Percentiles rank a stretch among this genome's conserved stretches.
phyloP scores from a whole-genome alignment of 2,888 invertebrate genomes.

The Lasioglossum villosulum region DNA sequence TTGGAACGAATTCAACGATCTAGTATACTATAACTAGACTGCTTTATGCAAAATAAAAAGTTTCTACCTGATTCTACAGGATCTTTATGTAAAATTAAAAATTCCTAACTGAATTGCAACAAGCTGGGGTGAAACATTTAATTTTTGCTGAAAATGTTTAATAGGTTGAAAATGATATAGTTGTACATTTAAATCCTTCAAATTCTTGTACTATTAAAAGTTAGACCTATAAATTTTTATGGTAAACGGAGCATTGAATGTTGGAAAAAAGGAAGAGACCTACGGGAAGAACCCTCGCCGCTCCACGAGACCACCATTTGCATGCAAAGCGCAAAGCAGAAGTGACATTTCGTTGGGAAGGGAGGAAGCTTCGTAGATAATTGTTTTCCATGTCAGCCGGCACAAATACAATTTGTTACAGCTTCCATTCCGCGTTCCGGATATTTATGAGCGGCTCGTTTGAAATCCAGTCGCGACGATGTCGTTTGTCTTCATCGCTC shows the following conservation, averaged over 20 bases:
- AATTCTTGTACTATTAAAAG: no score
- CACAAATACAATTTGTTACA: conserved; percentile 43
- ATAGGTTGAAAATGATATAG: no score
- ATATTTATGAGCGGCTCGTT: conserved; percentile 29
- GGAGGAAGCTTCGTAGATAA: not conserved
- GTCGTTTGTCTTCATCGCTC: conserved; percentile 34
- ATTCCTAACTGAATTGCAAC: no score
- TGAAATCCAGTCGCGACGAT: not conserved
- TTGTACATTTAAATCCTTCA: no score
- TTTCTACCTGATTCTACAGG: no score
- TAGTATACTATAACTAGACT: no score
- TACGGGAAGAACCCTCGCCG: not conserved
- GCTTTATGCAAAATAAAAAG: no score
- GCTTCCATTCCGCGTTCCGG: not conserved
- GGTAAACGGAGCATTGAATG: not conserved
- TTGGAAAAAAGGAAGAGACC: not conserved
- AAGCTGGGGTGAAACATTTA: no score
- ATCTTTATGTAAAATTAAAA: no score
- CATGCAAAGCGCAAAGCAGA: conserved; percentile 35
- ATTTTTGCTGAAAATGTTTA: no score
- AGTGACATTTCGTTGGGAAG: not conserved
- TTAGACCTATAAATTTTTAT: no score
- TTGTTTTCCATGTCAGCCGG: conserved; percentile 36
- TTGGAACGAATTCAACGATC: no score
- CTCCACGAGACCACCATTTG: conserved; percentile 33